phyloP scores from a whole-genome alignment of 2,888 invertebrate genomes.

The Agrenia bidenticulata region DNA sequence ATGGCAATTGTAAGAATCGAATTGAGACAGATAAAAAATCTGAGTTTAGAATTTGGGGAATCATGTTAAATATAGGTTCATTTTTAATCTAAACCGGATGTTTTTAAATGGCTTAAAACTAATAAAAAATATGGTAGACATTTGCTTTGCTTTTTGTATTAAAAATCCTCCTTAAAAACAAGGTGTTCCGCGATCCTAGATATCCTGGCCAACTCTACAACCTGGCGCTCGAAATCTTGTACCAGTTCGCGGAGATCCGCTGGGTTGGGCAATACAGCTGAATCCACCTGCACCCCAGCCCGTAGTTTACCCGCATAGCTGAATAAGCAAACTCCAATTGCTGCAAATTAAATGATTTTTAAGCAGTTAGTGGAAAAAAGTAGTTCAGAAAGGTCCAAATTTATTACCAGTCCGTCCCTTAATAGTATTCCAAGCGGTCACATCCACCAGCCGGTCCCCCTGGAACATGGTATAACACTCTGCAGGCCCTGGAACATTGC shows the following conservation, averaged over 20 bases:
- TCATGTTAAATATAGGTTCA: too few relatives aligned
- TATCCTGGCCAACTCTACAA: conserved; percentile 35
- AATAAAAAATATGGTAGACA: too few relatives aligned
- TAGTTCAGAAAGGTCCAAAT: background rate
- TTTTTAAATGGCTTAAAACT: too few relatives aligned
- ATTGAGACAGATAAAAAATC: too few relatives aligned
- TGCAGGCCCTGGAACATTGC: conserved; percentile 50
- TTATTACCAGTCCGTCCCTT: conserved; percentile 50
- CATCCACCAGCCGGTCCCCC: conserved; percentile 45
- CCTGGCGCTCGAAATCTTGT: conserved; percentile 45
- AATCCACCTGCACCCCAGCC: conserved; percentile 44
- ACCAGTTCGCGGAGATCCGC: conserved; percentile 38
- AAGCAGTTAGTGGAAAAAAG: background rate
- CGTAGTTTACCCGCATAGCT: conserved; percentile 49
- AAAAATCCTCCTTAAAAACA: conserved; percentile 29
- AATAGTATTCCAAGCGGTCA: conserved; percentile 47
- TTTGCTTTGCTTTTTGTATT: too few relatives aligned
- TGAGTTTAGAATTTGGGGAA: too few relatives aligned
- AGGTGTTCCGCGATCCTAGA: conserved; percentile 28
- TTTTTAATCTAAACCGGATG: too few relatives aligned
- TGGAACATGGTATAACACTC: conserved; percentile 44
- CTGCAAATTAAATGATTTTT: conserved; percentile 28
- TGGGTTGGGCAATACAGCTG: conserved; percentile 40
- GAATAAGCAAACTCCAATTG: conserved; percentile 48
- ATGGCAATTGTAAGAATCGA: too few relatives aligned